Evolutionary conservation across 2,888 invertebrate species (phyloP), one percentile per base, ranked within the genome.

Genomic region (Phyllotreta striolata): DNA sequence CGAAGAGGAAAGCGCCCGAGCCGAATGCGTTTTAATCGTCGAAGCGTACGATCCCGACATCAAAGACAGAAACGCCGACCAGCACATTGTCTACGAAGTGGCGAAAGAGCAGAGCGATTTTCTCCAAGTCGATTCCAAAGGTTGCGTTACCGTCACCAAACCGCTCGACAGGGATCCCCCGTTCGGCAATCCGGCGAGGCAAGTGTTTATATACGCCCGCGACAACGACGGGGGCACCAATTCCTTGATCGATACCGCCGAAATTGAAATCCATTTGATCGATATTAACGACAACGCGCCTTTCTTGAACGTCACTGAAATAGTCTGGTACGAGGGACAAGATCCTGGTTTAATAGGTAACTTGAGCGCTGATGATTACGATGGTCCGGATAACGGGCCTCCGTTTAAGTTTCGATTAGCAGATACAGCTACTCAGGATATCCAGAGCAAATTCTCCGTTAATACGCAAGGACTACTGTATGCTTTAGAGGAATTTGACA

Each of bases 211-310:
- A 63, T 84, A 89, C 76, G 95, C 95, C 0, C 87, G 88, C 46
- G 95, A 95, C 79, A 88, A 89, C 72, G 87, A 91, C 72, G 89
- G 89, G 5, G 85, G 85, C 3, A 85, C 86, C 0, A 86, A 86
- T 10, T 89, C 89, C 14, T 84, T 88, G 63, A 85, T 86, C 0
- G 87, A 87, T 1, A 87, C 88, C 0, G 88, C 89, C 73, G 90
- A 94, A 24, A 82, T 85, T 37, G 90, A 85, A 47, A 84, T 91
- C 66, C 85, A 85, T 66, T 78, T 90, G 34, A 85, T 86, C 3
- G 98, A 98, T 77, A 92, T 96, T 75, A 98, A 98, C 79, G 98
- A 98, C 79, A 97, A 98, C 79, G 92, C 93, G 0, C 98, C 98
- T 0, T 91, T 90, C 78, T 85, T 95, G 65, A 91, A 90, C 44